Percentiles rank a stretch among this genome's conserved stretches.
Evolutionary conservation across 2,888 invertebrate species (phyloP).

Genomic region (Drosophila sordidula): DNA sequence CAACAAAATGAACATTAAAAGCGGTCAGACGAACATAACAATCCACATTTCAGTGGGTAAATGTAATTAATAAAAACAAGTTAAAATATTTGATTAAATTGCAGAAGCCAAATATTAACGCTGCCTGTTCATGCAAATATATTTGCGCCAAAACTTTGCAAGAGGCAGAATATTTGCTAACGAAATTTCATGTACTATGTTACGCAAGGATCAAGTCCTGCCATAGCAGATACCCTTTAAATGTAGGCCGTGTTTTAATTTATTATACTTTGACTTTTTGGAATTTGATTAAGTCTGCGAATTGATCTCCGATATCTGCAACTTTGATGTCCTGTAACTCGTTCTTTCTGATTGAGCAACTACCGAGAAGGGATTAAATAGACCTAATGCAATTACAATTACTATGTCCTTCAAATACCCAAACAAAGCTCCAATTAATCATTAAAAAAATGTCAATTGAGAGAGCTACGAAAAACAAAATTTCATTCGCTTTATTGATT

Average conservation of each 20-base stretch:
- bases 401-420: neutral
- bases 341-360: too few relatives aligned
- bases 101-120: slow-evolving; percentile 57
- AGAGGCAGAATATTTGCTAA: slow-evolving; percentile 26
- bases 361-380: neutral
- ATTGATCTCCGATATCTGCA: too few relatives aligned
- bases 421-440: slow-evolving; percentile 27
- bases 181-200: slow-evolving; percentile 17
- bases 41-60: slow-evolving; percentile 3
- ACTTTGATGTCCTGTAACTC: too few relatives aligned
- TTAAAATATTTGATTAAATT: slow-evolving; percentile 70
- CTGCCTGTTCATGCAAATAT: slow-evolving; percentile 16
- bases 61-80: slow-evolving; percentile 59
- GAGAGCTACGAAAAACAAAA: slow-evolving; percentile 22
- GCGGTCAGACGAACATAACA: slow-evolving; percentile 39
- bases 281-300: too few relatives aligned
- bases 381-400: neutral
- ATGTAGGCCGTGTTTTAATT: too few relatives aligned
- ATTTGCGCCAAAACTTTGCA: slow-evolving; percentile 31
- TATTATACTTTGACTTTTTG: too few relatives aligned
- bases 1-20: slow-evolving; percentile 56
- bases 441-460: slow-evolving; percentile 29
- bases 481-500: slow-evolving; percentile 9
- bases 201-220: neutral
- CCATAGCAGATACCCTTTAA: neutral